These are phyloP conservation scores for Drosophila watanabei DNA, from an alignment of 1,140 invertebrate species.

Conservation along the genomic window DNA sequence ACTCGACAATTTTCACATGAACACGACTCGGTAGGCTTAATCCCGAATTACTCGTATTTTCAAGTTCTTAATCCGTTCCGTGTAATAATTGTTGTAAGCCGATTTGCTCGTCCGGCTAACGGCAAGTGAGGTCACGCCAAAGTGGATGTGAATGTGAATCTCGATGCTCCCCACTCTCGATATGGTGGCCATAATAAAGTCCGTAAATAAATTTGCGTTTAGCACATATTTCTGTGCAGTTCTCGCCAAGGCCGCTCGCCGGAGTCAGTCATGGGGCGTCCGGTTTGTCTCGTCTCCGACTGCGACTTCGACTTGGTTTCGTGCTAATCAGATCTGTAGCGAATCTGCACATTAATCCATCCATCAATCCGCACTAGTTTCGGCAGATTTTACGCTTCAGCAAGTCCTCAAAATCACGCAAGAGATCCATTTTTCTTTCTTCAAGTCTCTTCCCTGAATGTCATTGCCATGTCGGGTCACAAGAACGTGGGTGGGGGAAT, in stretches of 20 bases:
- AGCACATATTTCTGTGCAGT: conserved; percentile 64
- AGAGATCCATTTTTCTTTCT: conserved; percentile 38
- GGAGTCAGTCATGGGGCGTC: conserved; percentile 48
- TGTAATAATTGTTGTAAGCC: conserved; percentile 56
- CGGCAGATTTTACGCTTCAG: conserved; percentile 57
- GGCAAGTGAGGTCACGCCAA: conserved; percentile 63
- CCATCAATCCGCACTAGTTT: conserved; percentile 56
- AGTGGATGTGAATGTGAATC: conserved; percentile 10
- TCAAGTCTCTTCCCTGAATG: conserved; percentile 44
- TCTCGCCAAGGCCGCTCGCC: conserved; percentile 50
- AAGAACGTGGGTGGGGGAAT: conserved; percentile 36
- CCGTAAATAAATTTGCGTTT: conserved; percentile 72
- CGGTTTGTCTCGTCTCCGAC: conserved; percentile 43
- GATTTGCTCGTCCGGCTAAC: conserved; percentile 62
- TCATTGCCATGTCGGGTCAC: conserved; percentile 38
- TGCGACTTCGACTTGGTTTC: conserved; percentile 31
- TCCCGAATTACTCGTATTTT: conserved; percentile 9
- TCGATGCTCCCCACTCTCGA: conserved; percentile 28
- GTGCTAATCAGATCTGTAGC: conserved; percentile 72
- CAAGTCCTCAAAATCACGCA: conserved; percentile 59
- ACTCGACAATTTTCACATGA: conserved; percentile 33
- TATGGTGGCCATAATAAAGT: conserved; percentile 54
- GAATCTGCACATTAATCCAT: conserved; percentile 56
- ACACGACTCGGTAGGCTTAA: conserved; percentile 15
- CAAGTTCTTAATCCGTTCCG: conserved; percentile 62